phyloP scores from a whole-genome alignment of 2,797 vertebrate genomes.

The Denticeps clupeoides region DNA sequence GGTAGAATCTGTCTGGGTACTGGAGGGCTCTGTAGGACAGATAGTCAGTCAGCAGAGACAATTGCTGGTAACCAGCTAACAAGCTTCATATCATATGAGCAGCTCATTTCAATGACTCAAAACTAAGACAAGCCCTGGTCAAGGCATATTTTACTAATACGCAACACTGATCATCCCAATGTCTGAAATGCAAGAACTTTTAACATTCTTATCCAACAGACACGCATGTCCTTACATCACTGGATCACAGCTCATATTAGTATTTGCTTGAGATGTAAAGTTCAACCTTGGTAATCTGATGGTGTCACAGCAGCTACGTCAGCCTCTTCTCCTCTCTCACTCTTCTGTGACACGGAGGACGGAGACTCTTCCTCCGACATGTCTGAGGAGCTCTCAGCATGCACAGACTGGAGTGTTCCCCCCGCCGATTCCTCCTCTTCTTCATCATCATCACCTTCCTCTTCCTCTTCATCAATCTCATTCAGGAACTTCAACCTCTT shows the following conservation, averaged over 20 bases:
- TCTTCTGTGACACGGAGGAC: slow-evolving; percentile 65
- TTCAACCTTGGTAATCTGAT: too few relatives aligned
- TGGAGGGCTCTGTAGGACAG: slow-evolving; percentile 27
- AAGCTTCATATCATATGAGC: too few relatives aligned
- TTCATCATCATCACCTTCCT: slow-evolving; percentile 11
- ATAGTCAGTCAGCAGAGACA: not conserved
- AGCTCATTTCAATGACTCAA: too few relatives aligned
- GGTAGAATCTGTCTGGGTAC: slow-evolving; percentile 25
- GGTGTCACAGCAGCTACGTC: too few relatives aligned
- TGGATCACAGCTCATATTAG: too few relatives aligned
- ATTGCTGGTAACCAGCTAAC: not conserved
- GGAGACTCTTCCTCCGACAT: slow-evolving; percentile 60
- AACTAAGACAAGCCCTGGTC: too few relatives aligned
- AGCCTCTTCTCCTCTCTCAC: slow-evolving; percentile 63
- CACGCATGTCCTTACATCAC: too few relatives aligned
- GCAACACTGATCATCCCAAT: too few relatives aligned
- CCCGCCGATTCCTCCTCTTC: slow-evolving; percentile 29
- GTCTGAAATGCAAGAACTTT: too few relatives aligned
- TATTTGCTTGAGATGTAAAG: too few relatives aligned
- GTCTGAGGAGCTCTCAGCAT: slow-evolving; percentile 54
- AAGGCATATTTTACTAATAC: too few relatives aligned
- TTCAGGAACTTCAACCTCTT: slow-evolving; percentile 64
- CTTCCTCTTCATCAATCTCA: slow-evolving; percentile 12
- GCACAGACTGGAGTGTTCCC: slow-evolving; percentile 51
- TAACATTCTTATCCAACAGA: too few relatives aligned